A percentile compares a stretch with the other conserved stretches of the same genome.
Conservation (phyloP, 2,797 vertebrate genomes). For the Microchirus variegatus region DNA sequence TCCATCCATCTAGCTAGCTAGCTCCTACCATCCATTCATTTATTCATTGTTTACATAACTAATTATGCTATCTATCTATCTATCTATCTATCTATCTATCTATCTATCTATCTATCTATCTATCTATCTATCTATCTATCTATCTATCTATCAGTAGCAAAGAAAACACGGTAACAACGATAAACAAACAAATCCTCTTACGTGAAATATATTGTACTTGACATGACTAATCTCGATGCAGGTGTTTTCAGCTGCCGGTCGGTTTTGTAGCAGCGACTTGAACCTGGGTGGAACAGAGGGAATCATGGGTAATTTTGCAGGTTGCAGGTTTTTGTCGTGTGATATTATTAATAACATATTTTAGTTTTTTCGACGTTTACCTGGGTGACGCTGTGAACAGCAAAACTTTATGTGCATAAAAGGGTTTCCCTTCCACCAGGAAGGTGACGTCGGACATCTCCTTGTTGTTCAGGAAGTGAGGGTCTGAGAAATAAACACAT, state of each 20-base stretch:
- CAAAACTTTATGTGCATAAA: slow-evolving; percentile 86
- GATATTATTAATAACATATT: background rate
- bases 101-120: slow-evolving; percentile 1
- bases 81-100: no score
- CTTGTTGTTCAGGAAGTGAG: slow-evolving; percentile 85
- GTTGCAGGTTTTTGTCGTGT: background rate
- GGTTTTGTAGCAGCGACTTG: slow-evolving; percentile 96
- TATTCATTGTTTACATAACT: no score
- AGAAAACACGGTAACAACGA: no score
- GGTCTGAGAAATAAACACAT: slow-evolving; percentile 66
- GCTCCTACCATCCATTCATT: no score
- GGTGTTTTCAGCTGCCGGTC: slow-evolving; percentile 92
- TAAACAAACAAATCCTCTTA: slow-evolving; percentile 27
- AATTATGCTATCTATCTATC: no score
- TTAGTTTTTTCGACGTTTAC: slow-evolving; percentile 41
- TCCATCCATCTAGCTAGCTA: no score
- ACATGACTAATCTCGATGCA: slow-evolving; percentile 98
- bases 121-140: slow-evolving; percentile 1
- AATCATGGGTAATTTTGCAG: background rate
- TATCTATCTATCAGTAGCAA: background rate
- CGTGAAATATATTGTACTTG: slow-evolving; percentile 88
- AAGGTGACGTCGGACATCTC: slow-evolving; percentile 87
- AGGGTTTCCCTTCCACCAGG: slow-evolving; percentile 86
- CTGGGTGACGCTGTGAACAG: slow-evolving; percentile 83
- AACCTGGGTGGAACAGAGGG: slow-evolving; percentile 81